These are phyloP conservation scores for Drosophila subpulchrella DNA, from an alignment of 1,140 invertebrate genomes.

Conservation along the genomic window DNA sequence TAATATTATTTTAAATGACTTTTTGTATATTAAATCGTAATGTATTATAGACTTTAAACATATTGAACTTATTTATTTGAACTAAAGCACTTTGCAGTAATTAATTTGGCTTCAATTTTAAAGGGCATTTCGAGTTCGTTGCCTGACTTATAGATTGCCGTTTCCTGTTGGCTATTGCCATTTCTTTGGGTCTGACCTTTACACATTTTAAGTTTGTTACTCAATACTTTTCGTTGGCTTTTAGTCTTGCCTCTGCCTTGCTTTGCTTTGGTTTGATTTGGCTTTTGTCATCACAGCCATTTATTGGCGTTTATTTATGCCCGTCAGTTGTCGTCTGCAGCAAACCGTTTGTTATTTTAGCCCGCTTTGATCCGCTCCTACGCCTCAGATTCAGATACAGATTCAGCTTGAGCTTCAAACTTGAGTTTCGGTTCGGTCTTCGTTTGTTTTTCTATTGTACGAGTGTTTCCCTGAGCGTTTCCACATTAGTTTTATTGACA, in stretches of 20 bases:
- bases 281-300: constrained; percentile 58
- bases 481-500: constrained; percentile 77
- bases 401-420: constrained; percentile 11
- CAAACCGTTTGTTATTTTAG: constrained; percentile 30
- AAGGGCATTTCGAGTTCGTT: constrained; percentile 37
- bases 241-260: constrained; percentile 7
- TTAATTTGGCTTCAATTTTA: not conserved
- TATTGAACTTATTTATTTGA: too few species aligned
- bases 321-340: constrained; percentile 36
- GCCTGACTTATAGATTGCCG: constrained; percentile 6
- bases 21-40: too few species aligned
- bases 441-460: constrained; percentile 27
- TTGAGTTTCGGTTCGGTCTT: constrained; percentile 27
- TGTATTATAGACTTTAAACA: too few species aligned
- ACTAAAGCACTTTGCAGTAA: too few species aligned
- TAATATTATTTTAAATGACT: not conserved
- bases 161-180: constrained; percentile 48
- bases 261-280: constrained; percentile 48
- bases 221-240: constrained; percentile 60
- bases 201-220: constrained; percentile 73
- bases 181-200: constrained; percentile 66
- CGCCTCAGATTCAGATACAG: constrained; percentile 40
- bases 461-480: constrained; percentile 54
- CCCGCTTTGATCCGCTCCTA: constrained; percentile 54
- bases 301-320: constrained; percentile 76